Conservation (phyloP, 2,113 vertebrate species). For the Delphinapterus leucas region DNA sequence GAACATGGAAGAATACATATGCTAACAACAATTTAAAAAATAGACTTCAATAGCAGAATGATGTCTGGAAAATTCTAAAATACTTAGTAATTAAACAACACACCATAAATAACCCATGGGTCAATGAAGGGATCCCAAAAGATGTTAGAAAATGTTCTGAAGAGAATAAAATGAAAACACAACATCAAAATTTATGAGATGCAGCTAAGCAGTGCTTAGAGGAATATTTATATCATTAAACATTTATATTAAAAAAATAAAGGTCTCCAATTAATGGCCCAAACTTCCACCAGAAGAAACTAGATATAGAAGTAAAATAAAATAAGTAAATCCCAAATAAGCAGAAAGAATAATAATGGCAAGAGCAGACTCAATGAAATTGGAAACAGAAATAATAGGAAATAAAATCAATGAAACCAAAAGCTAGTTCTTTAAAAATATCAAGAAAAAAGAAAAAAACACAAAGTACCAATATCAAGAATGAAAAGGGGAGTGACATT, state of each 20-base stretch:
- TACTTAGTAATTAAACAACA: not conserved
- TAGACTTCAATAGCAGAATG: not conserved
- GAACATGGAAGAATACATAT: not conserved
- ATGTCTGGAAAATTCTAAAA: not conserved
- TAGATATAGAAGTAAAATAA: not conserved
- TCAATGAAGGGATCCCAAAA: not conserved
- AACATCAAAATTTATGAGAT: not conserved
- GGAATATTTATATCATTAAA: not conserved
- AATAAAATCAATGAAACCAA: not conserved
- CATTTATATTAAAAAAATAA: not conserved
- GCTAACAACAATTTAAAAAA: not conserved
- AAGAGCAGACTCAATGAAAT: not conserved
- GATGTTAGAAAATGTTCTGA: not conserved
- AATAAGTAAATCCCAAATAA: not conserved
- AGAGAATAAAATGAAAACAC: not conserved
- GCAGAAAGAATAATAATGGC: not conserved
- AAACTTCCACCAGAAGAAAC: not conserved
- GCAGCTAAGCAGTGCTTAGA: not conserved
- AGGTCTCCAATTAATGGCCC: not conserved
- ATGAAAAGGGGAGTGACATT: not conserved
- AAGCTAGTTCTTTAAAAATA: not conserved
- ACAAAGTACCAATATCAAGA: not conserved
- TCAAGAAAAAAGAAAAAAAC: not conserved
- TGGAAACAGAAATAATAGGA: not conserved
- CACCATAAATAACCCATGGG: not conserved